These are phyloP conservation scores for Aphelinus atriplicis DNA, from an alignment of 1,140 invertebrate genomes.

Conservation along the genomic window DNA sequence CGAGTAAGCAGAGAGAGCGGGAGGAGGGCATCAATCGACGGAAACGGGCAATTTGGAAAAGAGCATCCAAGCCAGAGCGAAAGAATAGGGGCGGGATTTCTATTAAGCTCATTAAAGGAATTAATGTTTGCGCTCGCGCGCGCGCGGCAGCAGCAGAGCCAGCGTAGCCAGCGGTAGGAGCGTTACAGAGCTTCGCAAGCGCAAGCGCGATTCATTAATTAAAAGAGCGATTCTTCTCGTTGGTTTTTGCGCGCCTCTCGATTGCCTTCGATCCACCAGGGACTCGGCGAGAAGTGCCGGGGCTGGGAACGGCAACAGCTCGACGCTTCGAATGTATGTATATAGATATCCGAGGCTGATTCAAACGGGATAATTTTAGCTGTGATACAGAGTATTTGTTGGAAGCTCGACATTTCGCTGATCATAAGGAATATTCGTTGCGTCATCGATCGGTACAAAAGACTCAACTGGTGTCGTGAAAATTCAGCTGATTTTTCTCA, in stretches of 20 bases:
- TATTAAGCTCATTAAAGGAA: conserved; percentile 48
- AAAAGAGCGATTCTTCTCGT: conserved; percentile 17
- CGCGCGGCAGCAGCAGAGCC: neutral
- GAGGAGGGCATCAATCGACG: conserved; percentile 24
- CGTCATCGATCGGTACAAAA: too few species aligned
- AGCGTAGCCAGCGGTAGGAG: neutral
- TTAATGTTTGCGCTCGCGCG: conserved; percentile 38
- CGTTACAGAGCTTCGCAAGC: neutral
- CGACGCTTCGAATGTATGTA: too few species aligned
- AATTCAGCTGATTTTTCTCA: too few species aligned
- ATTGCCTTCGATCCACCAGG: too few species aligned
- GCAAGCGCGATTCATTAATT: conserved; percentile 18
- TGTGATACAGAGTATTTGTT: too few species aligned
- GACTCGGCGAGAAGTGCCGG: too few species aligned
- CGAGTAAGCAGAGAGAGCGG: neutral
- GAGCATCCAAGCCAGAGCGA: conserved; percentile 12
- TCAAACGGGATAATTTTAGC: too few species aligned
- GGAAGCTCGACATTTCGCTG: too few species aligned
- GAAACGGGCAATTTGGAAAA: conserved; percentile 50
- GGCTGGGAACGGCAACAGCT: too few species aligned
- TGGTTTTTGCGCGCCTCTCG: neutral
- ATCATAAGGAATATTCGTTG: too few species aligned
- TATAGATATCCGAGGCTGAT: too few species aligned
- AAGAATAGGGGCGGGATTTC: conserved; percentile 43
- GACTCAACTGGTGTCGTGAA: too few species aligned